phyloP scores from a whole-genome alignment of 2,113 vertebrate genomes.

The Heterotilapia buettikoferi region DNA sequence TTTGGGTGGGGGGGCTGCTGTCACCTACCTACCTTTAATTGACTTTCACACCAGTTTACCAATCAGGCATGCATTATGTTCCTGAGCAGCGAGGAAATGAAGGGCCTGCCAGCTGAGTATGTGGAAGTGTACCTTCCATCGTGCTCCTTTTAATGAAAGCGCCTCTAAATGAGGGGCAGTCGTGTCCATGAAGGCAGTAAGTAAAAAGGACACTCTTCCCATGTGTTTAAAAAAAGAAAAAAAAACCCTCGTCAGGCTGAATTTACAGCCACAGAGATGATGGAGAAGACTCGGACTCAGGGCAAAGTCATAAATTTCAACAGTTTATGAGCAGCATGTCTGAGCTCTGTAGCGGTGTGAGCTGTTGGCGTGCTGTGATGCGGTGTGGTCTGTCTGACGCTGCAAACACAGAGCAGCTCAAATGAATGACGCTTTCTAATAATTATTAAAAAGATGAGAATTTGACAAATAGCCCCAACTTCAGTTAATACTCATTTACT shows the following conservation, averaged over 20 bases:
- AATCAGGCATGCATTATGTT: constrained; percentile 8
- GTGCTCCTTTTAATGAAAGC: background rate
- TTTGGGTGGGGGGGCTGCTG: background rate
- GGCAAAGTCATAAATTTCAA: constrained; percentile 34
- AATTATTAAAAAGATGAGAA: background rate
- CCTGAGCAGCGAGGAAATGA: constrained; percentile 18
- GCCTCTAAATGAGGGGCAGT: background rate
- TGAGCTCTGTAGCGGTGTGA: background rate
- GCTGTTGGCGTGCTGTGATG: background rate
- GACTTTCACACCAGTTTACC: constrained; percentile 12
- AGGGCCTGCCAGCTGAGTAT: constrained; percentile 22
- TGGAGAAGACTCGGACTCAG: constrained; percentile 41
- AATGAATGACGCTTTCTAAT: background rate
- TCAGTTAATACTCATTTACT: background rate
- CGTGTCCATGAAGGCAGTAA: constrained; percentile 4
- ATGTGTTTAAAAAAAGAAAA: constrained; percentile 2
- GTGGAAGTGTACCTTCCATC: constrained; percentile 13
- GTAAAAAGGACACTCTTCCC: constrained; percentile 39
- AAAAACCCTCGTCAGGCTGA: constrained; percentile 25
- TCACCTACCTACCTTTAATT: constrained; percentile 27
- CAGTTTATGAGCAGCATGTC: background rate
- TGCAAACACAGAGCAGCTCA: background rate
- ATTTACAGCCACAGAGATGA: constrained; percentile 50
- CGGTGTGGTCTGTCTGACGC: background rate
- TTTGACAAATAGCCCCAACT: background rate